phyloP scores from a whole-genome alignment of 2,113 vertebrate genomes.

The Coturnix japonica region DNA sequence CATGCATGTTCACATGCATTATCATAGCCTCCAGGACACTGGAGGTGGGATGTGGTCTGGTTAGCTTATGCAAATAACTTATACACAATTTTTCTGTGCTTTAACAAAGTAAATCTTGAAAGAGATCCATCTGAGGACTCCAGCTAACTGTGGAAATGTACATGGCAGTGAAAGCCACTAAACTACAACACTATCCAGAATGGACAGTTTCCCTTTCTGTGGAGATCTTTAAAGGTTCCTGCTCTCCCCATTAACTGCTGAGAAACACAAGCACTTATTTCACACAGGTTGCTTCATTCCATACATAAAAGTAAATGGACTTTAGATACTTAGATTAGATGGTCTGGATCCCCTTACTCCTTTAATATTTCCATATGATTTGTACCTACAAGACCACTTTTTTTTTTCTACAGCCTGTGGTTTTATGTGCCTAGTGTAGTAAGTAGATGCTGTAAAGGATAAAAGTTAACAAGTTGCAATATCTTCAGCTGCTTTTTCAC shows the following conservation, averaged over 20 bases:
- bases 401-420: neutral
- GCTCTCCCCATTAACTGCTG: neutral
- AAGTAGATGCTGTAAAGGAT: neutral
- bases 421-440: neutral
- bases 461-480: neutral
- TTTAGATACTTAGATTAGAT: neutral
- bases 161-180: neutral
- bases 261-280: neutral
- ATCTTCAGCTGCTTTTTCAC: neutral
- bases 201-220: neutral
- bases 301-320: slow-evolving; percentile 22
- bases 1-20: too few species aligned
- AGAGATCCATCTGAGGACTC: fast-evolving
- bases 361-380: neutral
- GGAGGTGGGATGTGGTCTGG: fast-evolving
- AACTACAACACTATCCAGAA: neutral
- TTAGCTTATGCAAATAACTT: neutral
- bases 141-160: fast-evolving
- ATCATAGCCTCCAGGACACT: too few species aligned
- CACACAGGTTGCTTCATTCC: neutral
- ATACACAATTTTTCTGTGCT: neutral
- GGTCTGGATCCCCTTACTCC: neutral
- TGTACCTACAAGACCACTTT: neutral
- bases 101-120: neutral
- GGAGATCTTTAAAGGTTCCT: neutral